Conservation (phyloP, 2,888 invertebrate genomes). For the Cantharis lateralis region DNA sequence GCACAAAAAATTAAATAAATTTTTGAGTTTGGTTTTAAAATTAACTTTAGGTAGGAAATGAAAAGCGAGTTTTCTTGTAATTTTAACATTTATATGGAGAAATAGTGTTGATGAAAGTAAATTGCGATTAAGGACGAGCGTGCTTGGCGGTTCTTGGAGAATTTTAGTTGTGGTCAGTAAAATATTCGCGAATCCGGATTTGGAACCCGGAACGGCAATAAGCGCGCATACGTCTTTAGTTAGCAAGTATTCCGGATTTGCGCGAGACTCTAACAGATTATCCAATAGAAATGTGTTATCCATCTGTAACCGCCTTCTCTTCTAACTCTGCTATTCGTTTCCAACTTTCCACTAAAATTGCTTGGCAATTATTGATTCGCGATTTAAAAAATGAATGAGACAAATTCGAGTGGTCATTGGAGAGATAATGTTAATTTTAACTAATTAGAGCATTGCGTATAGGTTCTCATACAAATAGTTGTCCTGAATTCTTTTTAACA, state of each 20-base stretch:
- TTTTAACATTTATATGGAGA: neutral
- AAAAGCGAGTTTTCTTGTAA: neutral
- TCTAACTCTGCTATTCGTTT: conserved; percentile 41
- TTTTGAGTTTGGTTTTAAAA: neutral
- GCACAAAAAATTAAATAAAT: neutral
- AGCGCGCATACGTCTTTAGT: conserved; percentile 54
- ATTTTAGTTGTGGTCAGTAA: conserved; percentile 25
- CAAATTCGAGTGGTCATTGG: neutral
- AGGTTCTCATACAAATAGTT: conserved; percentile 23
- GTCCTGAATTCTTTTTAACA: conserved; percentile 23
- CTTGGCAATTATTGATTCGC: conserved; percentile 29
- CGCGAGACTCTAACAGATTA: conserved; percentile 53
- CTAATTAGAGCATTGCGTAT: neutral
- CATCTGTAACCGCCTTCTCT: conserved; percentile 48
- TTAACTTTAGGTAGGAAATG: neutral
- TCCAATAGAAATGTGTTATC: conserved; percentile 56
- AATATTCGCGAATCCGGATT: conserved; percentile 38
- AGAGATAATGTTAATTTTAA: conserved; percentile 1
- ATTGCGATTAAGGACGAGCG: neutral
- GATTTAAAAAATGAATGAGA: conserved; percentile 21
- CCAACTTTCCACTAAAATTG: conserved; percentile 35
- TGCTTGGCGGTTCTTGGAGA: neutral
- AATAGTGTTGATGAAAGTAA: neutral
- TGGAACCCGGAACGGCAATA: conserved; percentile 49
- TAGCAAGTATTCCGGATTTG: conserved; percentile 55